These are phyloP conservation scores for Rhagonycha lutea DNA, from an alignment of 2,888 invertebrate species.

Conservation along the genomic window DNA sequence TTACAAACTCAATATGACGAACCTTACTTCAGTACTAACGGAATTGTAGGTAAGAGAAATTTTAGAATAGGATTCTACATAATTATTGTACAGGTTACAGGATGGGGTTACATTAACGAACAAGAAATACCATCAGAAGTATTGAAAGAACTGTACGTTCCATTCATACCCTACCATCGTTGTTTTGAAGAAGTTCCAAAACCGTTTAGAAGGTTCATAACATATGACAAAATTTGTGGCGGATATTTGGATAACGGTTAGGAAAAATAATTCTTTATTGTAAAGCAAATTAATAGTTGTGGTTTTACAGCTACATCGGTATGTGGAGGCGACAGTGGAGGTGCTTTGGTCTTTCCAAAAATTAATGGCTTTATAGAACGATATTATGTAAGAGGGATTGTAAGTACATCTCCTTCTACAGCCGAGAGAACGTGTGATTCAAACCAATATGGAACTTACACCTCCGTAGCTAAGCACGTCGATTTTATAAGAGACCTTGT, in stretches of 20 bases:
- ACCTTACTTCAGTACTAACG: background rate
- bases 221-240: slow-evolving; percentile 49
- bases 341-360: slow-evolving; percentile 51
- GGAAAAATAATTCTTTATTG: background rate
- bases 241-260: slow-evolving; percentile 20
- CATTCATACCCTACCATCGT: slow-evolving; percentile 27
- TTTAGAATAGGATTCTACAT: background rate
- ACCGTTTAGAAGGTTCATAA: slow-evolving; percentile 29
- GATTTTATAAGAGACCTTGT: background rate
- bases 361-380: slow-evolving; percentile 24
- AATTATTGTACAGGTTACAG: slow-evolving; percentile 39
- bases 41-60: background rate
- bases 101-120: slow-evolving; percentile 44
- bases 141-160: slow-evolving; percentile 33
- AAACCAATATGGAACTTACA: slow-evolving; percentile 50
- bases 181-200: slow-evolving; percentile 32
- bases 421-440: slow-evolving; percentile 41
- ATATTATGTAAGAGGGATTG: slow-evolving; percentile 56
- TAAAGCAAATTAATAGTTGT: background rate
- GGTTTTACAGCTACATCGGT: slow-evolving; percentile 48
- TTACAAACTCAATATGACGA: background rate
- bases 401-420: slow-evolving; percentile 49
- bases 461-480: slow-evolving; percentile 29
- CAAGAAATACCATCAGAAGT: slow-evolving; percentile 38
- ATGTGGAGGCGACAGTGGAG: slow-evolving; percentile 57